Evolutionary conservation across 2,113 vertebrate genomes (phyloP).

Genomic region (Macrotis lagotis): DNA sequence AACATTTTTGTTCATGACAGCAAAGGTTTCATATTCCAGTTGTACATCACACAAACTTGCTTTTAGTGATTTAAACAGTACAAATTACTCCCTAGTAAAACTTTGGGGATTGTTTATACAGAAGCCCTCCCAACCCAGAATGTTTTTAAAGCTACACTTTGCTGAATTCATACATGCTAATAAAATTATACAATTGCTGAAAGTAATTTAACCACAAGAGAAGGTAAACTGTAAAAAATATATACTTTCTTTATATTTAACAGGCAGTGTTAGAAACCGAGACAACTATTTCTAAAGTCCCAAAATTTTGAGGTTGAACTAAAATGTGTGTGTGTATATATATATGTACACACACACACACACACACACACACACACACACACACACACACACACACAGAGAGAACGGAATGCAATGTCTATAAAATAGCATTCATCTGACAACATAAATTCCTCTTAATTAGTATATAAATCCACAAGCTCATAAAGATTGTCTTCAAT

Average conservation of each 20-base stretch:
- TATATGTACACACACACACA: too few species aligned
- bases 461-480: conserved; percentile 5
- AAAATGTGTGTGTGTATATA: too few species aligned
- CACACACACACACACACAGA: too few species aligned
- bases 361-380: too few species aligned
- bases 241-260: background rate
- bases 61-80: background rate
- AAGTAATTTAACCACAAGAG: background rate
- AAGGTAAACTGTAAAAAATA: background rate
- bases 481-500: background rate
- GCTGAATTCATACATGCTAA: background rate
- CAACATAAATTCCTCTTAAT: background rate
- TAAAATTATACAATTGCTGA: background rate
- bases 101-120: background rate
- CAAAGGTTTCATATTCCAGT: background rate
- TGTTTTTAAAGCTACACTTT: background rate
- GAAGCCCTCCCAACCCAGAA: background rate
- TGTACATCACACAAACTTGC: background rate
- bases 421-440: conserved; percentile 9
- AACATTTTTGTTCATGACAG: background rate
- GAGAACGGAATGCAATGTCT: background rate
- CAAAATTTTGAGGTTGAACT: background rate
- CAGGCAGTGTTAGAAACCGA: background rate
- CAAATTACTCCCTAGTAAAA: background rate
- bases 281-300: conserved; percentile 19